Conservation (phyloP, 2,113 vertebrate species). For the Formicarius rufipectus region DNA sequence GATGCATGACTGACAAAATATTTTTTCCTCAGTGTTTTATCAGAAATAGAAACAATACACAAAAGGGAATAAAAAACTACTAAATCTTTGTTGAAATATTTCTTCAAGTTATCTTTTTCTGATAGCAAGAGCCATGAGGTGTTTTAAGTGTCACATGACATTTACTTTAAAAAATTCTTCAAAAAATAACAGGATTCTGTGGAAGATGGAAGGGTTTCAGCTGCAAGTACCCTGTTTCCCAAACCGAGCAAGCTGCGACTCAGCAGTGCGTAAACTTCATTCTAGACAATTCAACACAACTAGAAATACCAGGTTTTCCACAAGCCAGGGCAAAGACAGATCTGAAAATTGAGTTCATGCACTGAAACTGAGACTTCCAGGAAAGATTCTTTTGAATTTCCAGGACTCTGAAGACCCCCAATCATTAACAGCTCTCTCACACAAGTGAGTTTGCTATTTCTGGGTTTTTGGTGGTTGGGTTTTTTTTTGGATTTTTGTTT, state of each 20-base stretch:
- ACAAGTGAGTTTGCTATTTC: neutral
- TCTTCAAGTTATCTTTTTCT: neutral
- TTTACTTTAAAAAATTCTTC: neutral
- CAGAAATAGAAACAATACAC: neutral
- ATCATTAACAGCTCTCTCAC: neutral
- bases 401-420: neutral
- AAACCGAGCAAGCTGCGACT: neutral
- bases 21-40: neutral
- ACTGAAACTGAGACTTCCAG: neutral
- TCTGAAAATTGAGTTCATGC: neutral
- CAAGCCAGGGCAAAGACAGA: neutral
- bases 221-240: neutral
- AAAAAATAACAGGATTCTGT: neutral
- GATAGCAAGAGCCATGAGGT: neutral
- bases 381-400: neutral
- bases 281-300: neutral
- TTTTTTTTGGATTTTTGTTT: no score
- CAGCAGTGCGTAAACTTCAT: neutral
- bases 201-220: neutral
- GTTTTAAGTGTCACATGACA: neutral
- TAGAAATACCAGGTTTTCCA: neutral
- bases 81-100: neutral
- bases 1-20: neutral
- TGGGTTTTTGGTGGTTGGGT: no score
- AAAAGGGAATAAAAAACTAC: neutral